These are phyloP conservation scores for Pegoplata infirma DNA, from an alignment of 2,888 invertebrate species.

Conservation along the genomic window DNA sequence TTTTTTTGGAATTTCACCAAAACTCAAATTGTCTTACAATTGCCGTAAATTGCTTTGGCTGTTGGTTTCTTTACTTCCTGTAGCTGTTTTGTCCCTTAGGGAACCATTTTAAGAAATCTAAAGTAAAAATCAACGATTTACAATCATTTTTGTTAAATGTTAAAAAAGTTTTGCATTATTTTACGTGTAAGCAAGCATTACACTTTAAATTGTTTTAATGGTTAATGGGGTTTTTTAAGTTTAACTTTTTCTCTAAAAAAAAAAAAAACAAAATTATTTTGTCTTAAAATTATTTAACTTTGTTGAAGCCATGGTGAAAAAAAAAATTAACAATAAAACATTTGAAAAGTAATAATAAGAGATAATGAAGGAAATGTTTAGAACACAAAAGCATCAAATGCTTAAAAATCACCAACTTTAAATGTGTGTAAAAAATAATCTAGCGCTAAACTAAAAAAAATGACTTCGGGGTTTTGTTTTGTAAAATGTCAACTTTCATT, in stretches of 20 bases:
- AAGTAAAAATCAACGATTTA: slow-evolving; percentile 73
- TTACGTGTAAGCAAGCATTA: slow-evolving; percentile 70
- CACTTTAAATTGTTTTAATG: slow-evolving; percentile 78
- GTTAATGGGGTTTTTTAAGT: slow-evolving; percentile 73
- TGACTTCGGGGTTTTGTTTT: too few relatives aligned
- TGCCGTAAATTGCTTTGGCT: slow-evolving; percentile 22
- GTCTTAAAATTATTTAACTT: slow-evolving; percentile 63
- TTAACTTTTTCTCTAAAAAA: slow-evolving; percentile 59
- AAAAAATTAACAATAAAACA: slow-evolving; percentile 52
- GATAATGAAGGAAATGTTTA: too few relatives aligned
- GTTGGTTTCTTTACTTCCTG: slow-evolving; percentile 18
- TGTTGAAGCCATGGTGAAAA: slow-evolving; percentile 37
- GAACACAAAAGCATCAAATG: too few relatives aligned
- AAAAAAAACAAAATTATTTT: slow-evolving; percentile 53
- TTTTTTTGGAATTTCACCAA: slow-evolving; percentile 40
- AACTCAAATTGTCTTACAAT: slow-evolving; percentile 45
- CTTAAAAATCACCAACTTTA: too few relatives aligned
- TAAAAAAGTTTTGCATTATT: slow-evolving; percentile 68
- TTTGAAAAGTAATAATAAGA: slow-evolving; percentile 63
- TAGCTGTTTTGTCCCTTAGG: slow-evolving; percentile 64
- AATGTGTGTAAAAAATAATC: too few relatives aligned
- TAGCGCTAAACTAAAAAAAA: too few relatives aligned
- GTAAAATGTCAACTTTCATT: too few relatives aligned
- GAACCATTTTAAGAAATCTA: slow-evolving; percentile 65
- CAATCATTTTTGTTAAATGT: slow-evolving; percentile 65